phyloP scores from a whole-genome alignment of 2,797 vertebrate genomes.

The Nyctalus aviator region DNA sequence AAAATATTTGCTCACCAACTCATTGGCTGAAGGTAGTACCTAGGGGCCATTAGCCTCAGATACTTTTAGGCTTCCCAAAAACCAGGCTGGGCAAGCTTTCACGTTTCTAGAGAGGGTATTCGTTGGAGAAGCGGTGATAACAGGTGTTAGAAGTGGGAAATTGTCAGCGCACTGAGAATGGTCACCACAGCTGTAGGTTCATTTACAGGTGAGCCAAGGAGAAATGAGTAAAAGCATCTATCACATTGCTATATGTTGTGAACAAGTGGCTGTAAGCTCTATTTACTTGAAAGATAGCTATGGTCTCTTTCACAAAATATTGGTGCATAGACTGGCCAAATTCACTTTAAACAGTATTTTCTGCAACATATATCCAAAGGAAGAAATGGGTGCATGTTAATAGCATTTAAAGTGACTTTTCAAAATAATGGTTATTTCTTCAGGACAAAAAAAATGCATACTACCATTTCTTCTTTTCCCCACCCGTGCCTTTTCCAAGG shows the following conservation, averaged over 20 bases:
- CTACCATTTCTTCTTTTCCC: neutral
- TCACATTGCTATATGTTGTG: neutral
- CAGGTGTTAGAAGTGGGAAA: neutral
- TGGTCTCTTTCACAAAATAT: constrained; percentile 2
- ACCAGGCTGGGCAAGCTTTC: neutral
- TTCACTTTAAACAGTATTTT: constrained; percentile 31
- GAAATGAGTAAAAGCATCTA: neutral
- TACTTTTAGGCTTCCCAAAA: neutral
- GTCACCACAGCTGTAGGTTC: neutral
- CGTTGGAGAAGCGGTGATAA: neutral
- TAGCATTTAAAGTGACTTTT: neutral
- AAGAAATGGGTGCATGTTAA: neutral
- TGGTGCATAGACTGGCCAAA: neutral
- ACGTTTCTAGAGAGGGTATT: neutral
- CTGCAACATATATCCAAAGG: neutral
- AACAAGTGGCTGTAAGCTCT: neutral
- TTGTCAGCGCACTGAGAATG: neutral
- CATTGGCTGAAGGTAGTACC: neutral
- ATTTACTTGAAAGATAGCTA: constrained; percentile 24
- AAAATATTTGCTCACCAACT: neutral
- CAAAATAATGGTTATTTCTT: neutral
- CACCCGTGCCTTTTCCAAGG: neutral
- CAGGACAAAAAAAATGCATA: constrained; percentile 1
- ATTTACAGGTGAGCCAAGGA: neutral
- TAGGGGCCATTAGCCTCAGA: neutral